Conservation (phyloP, 2,113 vertebrate genomes). For the Anoplopoma fimbria region DNA sequence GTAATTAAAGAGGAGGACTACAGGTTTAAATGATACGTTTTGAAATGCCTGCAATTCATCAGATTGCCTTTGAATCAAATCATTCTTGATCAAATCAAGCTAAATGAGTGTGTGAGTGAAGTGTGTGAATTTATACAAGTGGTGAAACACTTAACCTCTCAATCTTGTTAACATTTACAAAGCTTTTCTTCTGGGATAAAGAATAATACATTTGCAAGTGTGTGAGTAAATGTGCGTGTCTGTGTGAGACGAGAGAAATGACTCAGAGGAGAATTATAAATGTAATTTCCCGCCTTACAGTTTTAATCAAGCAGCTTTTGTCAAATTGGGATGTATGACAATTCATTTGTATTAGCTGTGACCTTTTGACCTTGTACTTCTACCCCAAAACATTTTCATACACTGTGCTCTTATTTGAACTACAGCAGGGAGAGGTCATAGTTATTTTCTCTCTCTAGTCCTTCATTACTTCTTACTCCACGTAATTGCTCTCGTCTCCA, state of each 20-base stretch:
- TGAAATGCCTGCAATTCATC: too few relatives aligned
- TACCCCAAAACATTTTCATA: background rate
- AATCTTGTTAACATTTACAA: background rate
- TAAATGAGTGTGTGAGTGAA: background rate
- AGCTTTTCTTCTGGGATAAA: background rate
- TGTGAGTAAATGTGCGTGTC: background rate
- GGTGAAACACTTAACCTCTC: background rate
- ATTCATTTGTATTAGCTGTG: background rate
- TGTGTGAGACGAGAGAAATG: background rate
- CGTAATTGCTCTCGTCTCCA: background rate
- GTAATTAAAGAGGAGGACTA: background rate
- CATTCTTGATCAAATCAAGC: slow-evolving; percentile 2
- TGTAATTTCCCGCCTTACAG: background rate
- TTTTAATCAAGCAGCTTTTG: background rate
- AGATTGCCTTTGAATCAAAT: too few relatives aligned
- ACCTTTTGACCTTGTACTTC: background rate
- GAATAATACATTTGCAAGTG: background rate
- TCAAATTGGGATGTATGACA: background rate
- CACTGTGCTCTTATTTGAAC: background rate
- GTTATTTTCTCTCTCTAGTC: background rate
- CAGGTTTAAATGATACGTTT: too few relatives aligned
- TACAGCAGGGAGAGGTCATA: background rate
- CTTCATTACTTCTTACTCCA: background rate
- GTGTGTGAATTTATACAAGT: background rate
- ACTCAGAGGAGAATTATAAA: slow-evolving; percentile 8